These are phyloP conservation scores for Madoqua kirkii DNA, from an alignment of 2,113 vertebrate genomes.

Conservation along the genomic window DNA sequence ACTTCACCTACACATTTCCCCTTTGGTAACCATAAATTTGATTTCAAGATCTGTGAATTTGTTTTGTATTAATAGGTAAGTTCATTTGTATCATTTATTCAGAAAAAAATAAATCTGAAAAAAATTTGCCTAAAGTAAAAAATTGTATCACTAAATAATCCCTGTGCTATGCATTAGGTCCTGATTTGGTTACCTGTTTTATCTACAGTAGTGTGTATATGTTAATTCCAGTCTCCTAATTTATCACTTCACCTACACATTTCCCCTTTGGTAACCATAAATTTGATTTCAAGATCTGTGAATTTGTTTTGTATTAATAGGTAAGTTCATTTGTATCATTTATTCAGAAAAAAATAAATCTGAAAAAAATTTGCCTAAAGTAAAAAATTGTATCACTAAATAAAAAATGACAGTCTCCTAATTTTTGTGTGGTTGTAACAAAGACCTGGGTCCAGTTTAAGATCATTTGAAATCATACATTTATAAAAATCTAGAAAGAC, in stretches of 20 bases:
- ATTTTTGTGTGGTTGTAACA: neutral
- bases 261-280: neutral
- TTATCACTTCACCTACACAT: neutral
- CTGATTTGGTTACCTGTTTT: neutral
- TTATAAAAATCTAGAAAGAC: constrained; percentile 29
- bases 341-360: neutral
- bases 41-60: neutral
- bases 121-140: too few species aligned
- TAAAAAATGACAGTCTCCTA: neutral
- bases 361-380: neutral
- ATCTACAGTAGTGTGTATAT: neutral
- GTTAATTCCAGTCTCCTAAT: neutral
- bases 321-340: neutral
- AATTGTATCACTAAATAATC: too few species aligned
- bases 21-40: neutral
- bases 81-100: neutral
- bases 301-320: neutral
- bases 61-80: neutral
- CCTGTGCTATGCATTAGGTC: neutral
- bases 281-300: neutral
- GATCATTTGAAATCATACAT: neutral
- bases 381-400: neutral
- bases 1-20: neutral
- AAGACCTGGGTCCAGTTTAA: neutral
- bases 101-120: neutral